Base-by-base conservation (phyloP, 2,113 vertebrate species). In the Urocolius indicus region DNA sequence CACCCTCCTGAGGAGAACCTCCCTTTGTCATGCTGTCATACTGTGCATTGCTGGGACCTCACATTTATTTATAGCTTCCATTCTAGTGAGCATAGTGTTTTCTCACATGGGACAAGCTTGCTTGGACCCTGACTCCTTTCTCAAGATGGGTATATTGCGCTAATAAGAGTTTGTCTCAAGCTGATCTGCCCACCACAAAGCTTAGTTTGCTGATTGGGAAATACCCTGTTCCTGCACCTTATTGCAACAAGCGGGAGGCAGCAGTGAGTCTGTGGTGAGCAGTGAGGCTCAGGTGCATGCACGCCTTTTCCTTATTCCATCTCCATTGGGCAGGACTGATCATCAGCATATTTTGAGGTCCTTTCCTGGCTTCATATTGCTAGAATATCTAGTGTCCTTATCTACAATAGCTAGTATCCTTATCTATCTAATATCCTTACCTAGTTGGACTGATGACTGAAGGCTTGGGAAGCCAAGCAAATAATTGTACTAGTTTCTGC, bases 251-350 rank as follows among this genome's bases (percentile, higher is more conserved):
- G 23, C 21, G 10, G 11, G 45, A 68, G 13, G 23, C 55, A 58
- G 11, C 38, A 49, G 20, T 34, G 38, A 41, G 21, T 14, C 8
- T 0, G 3, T 52, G 23, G 24, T 21, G 20, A 74, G 26, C 52
- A 16, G 17, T 0, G 3, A 72, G 38, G 43, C 26, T 89, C 16
- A 46, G 43, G 67, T 3, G 0, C 27, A 58, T 46, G 4, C 5
- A 32, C 0, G 2, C 5, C 10, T 74, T 48, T 29, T 26, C 17
- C 12, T 68, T 45, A 2, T 48, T 89, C 22, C n/a, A 29, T 48
- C 38, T 71, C 1, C 1, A 2, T 1, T 22, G 22, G n/a, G 20
- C 32, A 51, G 24, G 11, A 5, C 9, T 18, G 36, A n/a, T 36
- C 22, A 45, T 14, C 30, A 68, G 27, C 34, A 78, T 5, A 10